Evolutionary conservation across 64 coral and sea anemone species (phyloP), one percentile per base, ranked within the genome.

Genomic region (Astreopora myriophthalma): DNA sequence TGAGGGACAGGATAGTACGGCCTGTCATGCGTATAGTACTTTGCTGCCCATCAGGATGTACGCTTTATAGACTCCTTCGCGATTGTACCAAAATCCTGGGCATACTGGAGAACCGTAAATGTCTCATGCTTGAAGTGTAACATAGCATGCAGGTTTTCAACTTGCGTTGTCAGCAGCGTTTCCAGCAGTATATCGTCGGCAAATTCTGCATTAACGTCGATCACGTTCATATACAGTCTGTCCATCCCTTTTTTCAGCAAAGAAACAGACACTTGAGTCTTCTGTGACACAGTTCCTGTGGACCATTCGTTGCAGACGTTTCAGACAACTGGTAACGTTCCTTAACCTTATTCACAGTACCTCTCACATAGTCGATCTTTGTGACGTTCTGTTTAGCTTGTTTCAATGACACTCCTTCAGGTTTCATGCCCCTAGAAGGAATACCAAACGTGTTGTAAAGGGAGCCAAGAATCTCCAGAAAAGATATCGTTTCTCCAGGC

Each of bases 111-210:
- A 17, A 64, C 36, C 36, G 65, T 92, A 75, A 85, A 92, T 62
- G 79, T 92, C 38, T 92, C 89, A 63, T 92, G 79, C 34, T 86
- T 76, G 28, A 78, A 68, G 69, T 83, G 78, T 35, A 66, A n/a
- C n/a, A n/a, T n/a, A n/a, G n/a, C n/a, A n/a, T n/a, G n/a, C n/a
- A n/a, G n/a, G n/a, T 88, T 74, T 63, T 73, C 86, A 28, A 88
- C 86, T 52, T 61, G 38, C 31, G 69, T 88, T 88, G 71, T 88
- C 2, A 88, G 68, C 85, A 88, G 24, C 39, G 69, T 88, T 88
- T 88, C 61, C 1, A 71, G 46, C 39, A 55, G 65, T 6, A 88
- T 38, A 24, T 73, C 35, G 20, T 88, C 35, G 24, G 26, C 61
- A 65, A 73, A 88, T 48, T 88, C 1, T 8, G 65, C 36, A n/a